These are phyloP conservation scores for Camponotus fellah DNA, from an alignment of 2,888 invertebrate genomes.

Conservation along the genomic window DNA sequence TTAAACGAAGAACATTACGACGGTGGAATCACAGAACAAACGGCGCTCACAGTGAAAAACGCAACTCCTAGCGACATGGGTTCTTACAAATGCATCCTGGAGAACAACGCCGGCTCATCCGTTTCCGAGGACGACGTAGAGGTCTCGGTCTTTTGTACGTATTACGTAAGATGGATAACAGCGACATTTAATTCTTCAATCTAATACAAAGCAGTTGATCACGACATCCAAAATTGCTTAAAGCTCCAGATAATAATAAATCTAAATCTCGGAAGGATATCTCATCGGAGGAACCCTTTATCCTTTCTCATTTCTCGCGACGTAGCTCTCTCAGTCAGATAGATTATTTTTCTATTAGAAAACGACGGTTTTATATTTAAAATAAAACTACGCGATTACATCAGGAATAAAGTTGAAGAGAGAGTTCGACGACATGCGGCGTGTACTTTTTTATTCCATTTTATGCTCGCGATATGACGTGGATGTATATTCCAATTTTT, in stretches of 20 bases:
- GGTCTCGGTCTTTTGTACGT: conserved; percentile 95
- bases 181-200: background rate
- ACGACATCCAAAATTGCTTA: background rate
- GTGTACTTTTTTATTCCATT: background rate
- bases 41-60: conserved; percentile 92
- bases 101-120: conserved; percentile 93
- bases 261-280: conserved; percentile 25
- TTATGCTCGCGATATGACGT: background rate
- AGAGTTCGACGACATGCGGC: background rate
- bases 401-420: conserved; percentile 20
- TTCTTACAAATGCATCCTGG: conserved; percentile 93
- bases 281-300: background rate
- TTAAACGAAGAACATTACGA: conserved; percentile 89
- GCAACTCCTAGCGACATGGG: conserved; percentile 93
- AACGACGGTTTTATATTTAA: conserved; percentile 23
- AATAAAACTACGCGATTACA: conserved; percentile 34
- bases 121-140: conserved; percentile 91
- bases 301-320: conserved; percentile 28
- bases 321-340: background rate
- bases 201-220: background rate
- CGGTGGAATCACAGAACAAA: conserved; percentile 92
- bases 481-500: conserved; percentile 22
- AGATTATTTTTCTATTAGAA: conserved; percentile 31
- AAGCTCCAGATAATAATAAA: conserved; percentile 20
- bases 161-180: conserved; percentile 31